Conservation (phyloP, 92 coral and sea anemone genomes). For the Porites cylindrica region DNA sequence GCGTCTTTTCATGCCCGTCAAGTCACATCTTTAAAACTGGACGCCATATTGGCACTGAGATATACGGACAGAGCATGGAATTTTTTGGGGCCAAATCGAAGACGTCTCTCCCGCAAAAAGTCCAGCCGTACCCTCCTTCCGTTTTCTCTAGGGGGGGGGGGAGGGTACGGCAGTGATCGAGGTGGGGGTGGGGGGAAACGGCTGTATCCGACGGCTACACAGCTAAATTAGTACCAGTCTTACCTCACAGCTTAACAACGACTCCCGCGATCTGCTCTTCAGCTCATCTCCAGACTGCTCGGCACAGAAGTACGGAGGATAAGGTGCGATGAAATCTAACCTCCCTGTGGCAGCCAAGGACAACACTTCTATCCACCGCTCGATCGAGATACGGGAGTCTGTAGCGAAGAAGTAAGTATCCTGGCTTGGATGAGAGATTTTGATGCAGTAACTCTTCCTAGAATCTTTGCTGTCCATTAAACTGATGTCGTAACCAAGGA, state of each 20-base stretch:
- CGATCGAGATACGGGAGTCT: constrained; percentile 90
- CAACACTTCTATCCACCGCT: constrained; percentile 96
- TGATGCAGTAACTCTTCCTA: constrained; percentile 84
- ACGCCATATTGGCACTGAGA: too few species aligned
- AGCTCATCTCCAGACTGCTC: constrained; percentile 67
- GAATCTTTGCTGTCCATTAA: constrained; percentile 92
- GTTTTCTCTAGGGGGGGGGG: too few species aligned
- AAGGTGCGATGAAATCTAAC: constrained; percentile 86
- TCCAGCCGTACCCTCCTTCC: too few species aligned
- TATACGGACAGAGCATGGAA: too few species aligned
- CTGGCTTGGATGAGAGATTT: constrained; percentile 82
- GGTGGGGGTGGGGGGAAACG: too few species aligned
- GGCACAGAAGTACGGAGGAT: constrained; percentile 82
- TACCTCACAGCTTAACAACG: constrained; percentile 83
- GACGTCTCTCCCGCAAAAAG: too few species aligned
- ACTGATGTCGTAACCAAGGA: constrained; percentile 86
- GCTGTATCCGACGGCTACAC: too few species aligned
- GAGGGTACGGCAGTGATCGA: too few species aligned
- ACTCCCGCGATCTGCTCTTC: constrained; percentile 70
- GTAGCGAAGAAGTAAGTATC: constrained; percentile 87
- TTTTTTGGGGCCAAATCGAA: too few species aligned
- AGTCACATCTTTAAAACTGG: too few species aligned
- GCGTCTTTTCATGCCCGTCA: too few species aligned
- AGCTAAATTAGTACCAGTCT: background rate
- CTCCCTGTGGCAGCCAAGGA: constrained; percentile 95